Conservation (phyloP, 2,113 vertebrate genomes). For the Crypturellus undulatus region DNA sequence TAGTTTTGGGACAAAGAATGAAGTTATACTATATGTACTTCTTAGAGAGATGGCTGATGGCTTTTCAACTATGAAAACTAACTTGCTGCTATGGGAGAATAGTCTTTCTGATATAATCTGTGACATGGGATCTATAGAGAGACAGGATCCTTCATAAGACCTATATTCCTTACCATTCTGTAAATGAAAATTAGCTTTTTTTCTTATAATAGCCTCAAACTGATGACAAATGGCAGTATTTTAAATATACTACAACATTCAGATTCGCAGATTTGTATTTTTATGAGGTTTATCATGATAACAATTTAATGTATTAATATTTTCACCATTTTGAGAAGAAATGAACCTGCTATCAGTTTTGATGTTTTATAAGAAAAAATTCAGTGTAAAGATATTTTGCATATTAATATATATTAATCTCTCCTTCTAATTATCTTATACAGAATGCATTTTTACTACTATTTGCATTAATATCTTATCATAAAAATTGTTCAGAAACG, state of each 20-base stretch:
- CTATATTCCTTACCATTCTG: background rate
- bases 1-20: background rate
- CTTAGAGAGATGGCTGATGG: background rate
- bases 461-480: background rate
- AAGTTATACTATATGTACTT: background rate
- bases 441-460: background rate
- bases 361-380: background rate
- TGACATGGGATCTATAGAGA: background rate
- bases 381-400: background rate
- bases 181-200: background rate
- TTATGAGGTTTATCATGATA: background rate
- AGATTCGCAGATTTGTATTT: too few relatives aligned
- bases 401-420: background rate
- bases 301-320: background rate
- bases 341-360: background rate
- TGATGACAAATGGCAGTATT: background rate
- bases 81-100: background rate
- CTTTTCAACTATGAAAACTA: background rate
- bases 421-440: background rate
- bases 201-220: background rate
- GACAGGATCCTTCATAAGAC: background rate
- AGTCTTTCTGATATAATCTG: background rate
- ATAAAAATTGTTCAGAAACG: background rate
- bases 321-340: background rate
- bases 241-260: background rate